Base-by-base conservation (phyloP, 2,113 vertebrate genomes). In the Trochalopteron elliotii region DNA sequence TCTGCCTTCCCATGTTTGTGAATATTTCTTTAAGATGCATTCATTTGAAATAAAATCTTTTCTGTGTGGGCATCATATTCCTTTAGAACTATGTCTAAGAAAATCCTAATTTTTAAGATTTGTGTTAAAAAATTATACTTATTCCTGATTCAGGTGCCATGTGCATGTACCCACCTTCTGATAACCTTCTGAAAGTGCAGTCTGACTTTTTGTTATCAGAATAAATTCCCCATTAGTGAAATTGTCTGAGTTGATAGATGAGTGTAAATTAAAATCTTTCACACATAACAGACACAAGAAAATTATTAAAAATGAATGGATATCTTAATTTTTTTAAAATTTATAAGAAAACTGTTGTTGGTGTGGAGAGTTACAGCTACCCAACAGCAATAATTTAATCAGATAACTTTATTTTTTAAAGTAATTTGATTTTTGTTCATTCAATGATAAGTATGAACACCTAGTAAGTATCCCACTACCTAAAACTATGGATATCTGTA, bases 201-300 rank as follows among this genome's bases (percentile, higher is more conserved):
- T 28, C 69, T 78, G 33, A 37, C 42, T 45, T 65, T 53, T 76
- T 90, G 5, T 61, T 65, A 22, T n/a, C 21, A 28, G 35, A 77
- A 69, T 74, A 35, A 45, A 37, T 78, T 56, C 28, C 16, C 40
- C 30, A n/a, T 84, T 91, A 81, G 50, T 60, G 39, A 70, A 75
- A 22, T 71, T 88, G 56, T 60, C 69, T 67, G 39, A 70, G 60
- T 39, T 94, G 70, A 82, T 84, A 92, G 82, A 57, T 59, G 37
- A 74, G 82, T 82, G 68, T 74, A 69, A 85, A 87, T 74, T 50
- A 84, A 94, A 90, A 44, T 57, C 65, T 78, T 94, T 94, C 70
- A 78, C 52, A 88, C 28, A 20, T 79, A 78, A n/a, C 10, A 61
- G 19, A 49, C 24, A 35, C 9, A 72, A 53, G 20, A 80, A 84